Evolutionary conservation across 2,888 invertebrate genomes (phyloP).

Genomic region (Synanthedon andrenaeformis): DNA sequence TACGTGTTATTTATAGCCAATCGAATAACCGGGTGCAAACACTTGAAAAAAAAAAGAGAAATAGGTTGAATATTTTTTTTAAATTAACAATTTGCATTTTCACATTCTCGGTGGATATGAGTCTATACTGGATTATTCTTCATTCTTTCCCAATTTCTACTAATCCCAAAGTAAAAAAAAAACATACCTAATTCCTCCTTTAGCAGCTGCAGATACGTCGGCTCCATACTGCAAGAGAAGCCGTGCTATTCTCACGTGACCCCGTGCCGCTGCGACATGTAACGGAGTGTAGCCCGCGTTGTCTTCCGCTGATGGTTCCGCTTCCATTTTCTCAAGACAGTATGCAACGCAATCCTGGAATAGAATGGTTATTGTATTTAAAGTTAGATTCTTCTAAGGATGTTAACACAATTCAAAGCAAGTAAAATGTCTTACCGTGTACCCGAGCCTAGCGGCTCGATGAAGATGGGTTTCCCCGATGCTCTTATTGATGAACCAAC

Average conservation of each 20-base stretch:
- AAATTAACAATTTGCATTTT: no score
- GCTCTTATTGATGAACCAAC: constrained; percentile 94
- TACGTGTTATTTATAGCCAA: no score
- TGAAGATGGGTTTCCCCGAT: constrained; percentile 94
- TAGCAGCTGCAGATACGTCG: constrained; percentile 90
- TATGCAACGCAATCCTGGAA: constrained; percentile 88
- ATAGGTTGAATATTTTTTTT: no score
- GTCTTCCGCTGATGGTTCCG: constrained; percentile 87
- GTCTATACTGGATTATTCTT: no score
- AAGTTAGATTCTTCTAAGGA: neutral
- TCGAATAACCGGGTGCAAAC: no score
- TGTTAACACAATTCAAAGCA: constrained; percentile 1
- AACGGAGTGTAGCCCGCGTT: constrained; percentile 94
- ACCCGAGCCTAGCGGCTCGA: constrained; percentile 89
- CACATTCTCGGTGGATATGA: no score
- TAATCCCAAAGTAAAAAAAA: no score
- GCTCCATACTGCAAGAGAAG: constrained; percentile 89
- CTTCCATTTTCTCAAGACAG: constrained; percentile 87
- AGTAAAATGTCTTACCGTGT: constrained; percentile 74
- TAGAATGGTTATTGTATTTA: constrained; percentile 1
- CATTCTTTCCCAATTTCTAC: no score
- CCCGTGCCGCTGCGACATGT: constrained; percentile 91
- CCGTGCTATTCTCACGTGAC: constrained; percentile 88
- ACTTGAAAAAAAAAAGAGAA: no score
- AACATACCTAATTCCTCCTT: constrained; percentile 85